Conservation (phyloP, 2,797 vertebrate species). For the Dermochelys coriacea region DNA sequence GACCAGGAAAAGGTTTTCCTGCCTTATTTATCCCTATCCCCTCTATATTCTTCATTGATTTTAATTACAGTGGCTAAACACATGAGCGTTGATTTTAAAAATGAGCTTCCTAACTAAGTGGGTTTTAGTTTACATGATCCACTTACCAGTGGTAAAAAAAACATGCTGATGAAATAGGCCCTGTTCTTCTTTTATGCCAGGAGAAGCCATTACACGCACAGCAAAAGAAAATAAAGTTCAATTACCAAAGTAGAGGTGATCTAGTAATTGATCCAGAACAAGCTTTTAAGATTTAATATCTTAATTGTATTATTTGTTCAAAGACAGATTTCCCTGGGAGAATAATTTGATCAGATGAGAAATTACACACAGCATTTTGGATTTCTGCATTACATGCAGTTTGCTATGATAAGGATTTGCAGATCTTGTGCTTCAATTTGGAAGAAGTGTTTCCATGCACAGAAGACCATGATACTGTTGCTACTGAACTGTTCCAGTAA, state of each 20-base stretch:
- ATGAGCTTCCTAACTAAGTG: background rate
- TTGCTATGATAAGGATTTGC: background rate
- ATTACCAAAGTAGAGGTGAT: background rate
- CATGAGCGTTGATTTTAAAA: background rate
- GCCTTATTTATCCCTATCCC: background rate
- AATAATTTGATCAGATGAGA: background rate
- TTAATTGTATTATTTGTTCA: background rate
- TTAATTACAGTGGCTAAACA: background rate
- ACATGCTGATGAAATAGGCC: rapidly evolving
- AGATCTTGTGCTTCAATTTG: background rate
- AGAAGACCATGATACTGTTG: background rate
- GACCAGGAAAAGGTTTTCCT: background rate
- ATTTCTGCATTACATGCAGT: background rate
- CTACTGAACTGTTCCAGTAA: background rate
- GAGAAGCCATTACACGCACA: background rate
- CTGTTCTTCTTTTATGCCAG: background rate
- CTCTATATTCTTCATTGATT: background rate
- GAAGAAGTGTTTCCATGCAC: background rate
- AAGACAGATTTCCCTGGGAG: background rate
- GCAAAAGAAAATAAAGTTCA: background rate
- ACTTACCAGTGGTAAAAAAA: background rate
- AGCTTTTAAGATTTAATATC: background rate
- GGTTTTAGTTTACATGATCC: rapidly evolving
- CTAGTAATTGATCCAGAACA: background rate
- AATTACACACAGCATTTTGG: background rate